phyloP scores from a whole-genome alignment of 2,797 vertebrate genomes.

The Hoplostethus atlanticus region DNA sequence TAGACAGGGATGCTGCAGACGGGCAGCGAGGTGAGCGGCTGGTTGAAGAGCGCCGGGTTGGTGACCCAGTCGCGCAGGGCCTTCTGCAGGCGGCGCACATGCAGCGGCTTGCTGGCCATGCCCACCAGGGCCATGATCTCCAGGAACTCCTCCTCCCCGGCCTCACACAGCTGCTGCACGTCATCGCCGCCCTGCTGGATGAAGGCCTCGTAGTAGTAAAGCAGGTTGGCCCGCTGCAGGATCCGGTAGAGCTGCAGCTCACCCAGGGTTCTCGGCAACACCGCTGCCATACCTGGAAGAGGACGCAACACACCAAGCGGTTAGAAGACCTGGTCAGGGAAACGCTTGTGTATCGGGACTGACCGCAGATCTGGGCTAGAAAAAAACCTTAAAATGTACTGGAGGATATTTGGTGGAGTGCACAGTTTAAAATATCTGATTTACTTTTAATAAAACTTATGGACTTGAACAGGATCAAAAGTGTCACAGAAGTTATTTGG shows the following conservation, averaged over 20 bases:
- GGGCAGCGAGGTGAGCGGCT: conserved; percentile 94
- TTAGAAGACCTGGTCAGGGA: too few species aligned
- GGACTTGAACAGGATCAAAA: background rate
- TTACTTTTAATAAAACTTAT: too few species aligned
- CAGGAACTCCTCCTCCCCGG: conserved; percentile 97
- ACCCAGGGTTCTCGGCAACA: conserved; percentile 96
- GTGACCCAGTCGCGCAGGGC: conserved; percentile 98
- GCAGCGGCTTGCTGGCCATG: conserved; percentile 98
- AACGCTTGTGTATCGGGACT: too few species aligned
- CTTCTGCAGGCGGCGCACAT: conserved; percentile 96
- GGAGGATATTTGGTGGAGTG: too few species aligned
- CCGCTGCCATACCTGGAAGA: conserved; percentile 91
- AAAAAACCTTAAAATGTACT: background rate
- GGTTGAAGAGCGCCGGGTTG: conserved; percentile 96
- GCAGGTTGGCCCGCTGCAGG: conserved; percentile 95
- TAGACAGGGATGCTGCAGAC: conserved; percentile 99
- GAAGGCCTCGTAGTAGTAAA: conserved; percentile 99
- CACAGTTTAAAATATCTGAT: too few species aligned
- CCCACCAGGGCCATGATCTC: conserved; percentile 99
- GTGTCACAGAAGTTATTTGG: conserved; percentile 38
- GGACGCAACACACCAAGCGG: background rate
- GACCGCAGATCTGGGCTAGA: too few species aligned
- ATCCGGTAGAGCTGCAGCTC: conserved; percentile 98
- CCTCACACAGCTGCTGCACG: conserved; percentile 98
- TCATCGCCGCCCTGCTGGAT: conserved; percentile 99